phyloP scores from a whole-genome alignment of 2,113 vertebrate species.

The Columba livia region DNA sequence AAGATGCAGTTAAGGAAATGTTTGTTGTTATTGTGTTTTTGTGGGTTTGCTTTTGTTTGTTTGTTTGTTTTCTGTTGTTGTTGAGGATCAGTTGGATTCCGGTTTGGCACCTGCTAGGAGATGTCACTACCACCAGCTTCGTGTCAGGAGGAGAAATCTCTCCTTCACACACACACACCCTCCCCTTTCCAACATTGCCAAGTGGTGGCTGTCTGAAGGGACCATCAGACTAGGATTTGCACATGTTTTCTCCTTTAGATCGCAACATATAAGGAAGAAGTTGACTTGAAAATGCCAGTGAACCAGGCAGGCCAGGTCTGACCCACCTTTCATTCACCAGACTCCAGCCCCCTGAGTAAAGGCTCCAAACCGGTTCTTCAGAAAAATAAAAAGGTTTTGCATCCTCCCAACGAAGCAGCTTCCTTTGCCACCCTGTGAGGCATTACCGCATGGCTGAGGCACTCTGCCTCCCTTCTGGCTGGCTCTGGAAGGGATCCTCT shows the following conservation, averaged over 20 bases:
- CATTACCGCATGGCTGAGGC: neutral
- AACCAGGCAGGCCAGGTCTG: neutral
- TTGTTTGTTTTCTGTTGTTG: neutral
- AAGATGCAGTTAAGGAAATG: neutral
- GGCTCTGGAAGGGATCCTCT: neutral
- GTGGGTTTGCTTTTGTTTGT: too few relatives aligned
- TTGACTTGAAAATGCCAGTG: neutral
- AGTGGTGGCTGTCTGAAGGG: neutral
- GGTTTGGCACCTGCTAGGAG: neutral
- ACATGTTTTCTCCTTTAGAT: neutral
- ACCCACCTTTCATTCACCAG: neutral
- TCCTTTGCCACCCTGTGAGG: neutral
- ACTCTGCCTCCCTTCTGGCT: neutral
- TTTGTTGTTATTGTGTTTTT: too few relatives aligned
- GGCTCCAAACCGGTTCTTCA: neutral
- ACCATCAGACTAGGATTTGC: neutral
- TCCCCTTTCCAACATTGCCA: neutral
- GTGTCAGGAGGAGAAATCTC: neutral
- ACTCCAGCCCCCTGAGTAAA: neutral
- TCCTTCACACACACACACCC: rapidly evolving
- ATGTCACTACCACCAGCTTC: neutral
- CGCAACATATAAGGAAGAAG: neutral
- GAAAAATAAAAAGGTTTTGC: neutral
- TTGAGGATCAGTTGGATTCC: neutral
- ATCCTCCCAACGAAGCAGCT: neutral